phyloP scores from a whole-genome alignment of 2,113 vertebrate genomes.

The Clarias macrocephalus region DNA sequence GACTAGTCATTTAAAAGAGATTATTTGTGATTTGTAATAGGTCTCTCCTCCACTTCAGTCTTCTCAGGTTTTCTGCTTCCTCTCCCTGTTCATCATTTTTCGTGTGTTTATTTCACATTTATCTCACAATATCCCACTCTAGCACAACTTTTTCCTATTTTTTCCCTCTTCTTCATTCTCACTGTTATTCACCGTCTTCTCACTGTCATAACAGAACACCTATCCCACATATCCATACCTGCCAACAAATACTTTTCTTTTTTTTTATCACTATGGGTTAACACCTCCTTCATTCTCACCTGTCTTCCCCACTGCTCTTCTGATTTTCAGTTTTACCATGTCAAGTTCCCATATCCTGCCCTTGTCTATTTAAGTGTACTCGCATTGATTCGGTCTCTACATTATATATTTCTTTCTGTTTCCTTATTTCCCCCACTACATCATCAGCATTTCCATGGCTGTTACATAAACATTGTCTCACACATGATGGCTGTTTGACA shows the following conservation, averaged over 20 bases:
- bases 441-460: conserved; percentile 27
- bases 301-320: conserved; percentile 13
- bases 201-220: conserved; percentile 32
- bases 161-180: conserved; percentile 9
- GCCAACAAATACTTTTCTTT: conserved; percentile 23
- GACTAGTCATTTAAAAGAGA: conserved; percentile 28
- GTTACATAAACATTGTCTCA: conserved; percentile 39
- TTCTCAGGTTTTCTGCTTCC: conserved; percentile 32
- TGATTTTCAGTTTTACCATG: conserved; percentile 16
- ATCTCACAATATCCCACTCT: too few species aligned
- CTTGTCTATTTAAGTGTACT: conserved; percentile 23
- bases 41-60: not conserved
- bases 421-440: conserved; percentile 15
- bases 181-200: conserved; percentile 22
- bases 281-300: conserved; percentile 29
- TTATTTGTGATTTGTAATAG: conserved; percentile 31
- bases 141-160: not conserved
- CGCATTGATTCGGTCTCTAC: conserved; percentile 7
- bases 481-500: conserved; percentile 49
- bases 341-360: conserved; percentile 19
- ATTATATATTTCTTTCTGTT: not conserved
- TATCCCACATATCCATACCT: conserved; percentile 38
- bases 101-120: not conserved
- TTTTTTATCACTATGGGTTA: conserved; percentile 32
- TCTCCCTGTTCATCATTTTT: conserved; percentile 7